Evolutionary conservation across 64 coral and sea anemone species (phyloP), one percentile per base, ranked within the genome.

Genomic region (Hydrozoanthus tunicans): DNA sequence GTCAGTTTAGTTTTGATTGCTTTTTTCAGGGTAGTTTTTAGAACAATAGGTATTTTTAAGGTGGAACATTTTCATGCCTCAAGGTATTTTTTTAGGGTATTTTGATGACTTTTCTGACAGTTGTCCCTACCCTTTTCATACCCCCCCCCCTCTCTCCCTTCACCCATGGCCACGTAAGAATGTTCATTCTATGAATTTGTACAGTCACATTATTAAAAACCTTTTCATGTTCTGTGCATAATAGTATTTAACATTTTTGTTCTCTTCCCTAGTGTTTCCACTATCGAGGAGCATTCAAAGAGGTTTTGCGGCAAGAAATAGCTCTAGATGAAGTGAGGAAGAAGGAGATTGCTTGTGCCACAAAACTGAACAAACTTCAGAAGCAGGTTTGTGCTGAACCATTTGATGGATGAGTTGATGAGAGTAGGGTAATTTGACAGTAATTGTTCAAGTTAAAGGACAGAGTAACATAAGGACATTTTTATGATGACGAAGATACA

Each of bases 281-380:
- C 43, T 94, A 94, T 8, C 86, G 92, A 70, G 67, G 58, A 61
- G 85, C 77, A 91, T 96, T 96, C 90, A 96, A 96, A 57, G 95
- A 93, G 27, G 62, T 96, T 14, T 81, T 96, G 23, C 82, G 82
- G 8, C 81, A 96, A 62, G 95, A 96, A 66, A 91, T 70, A 67
- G 89, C 64, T 56, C 57, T 96, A 13, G 89, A 96, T 96, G 95
- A 96, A 71, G 69, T 93, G 72, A 88, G 95, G 78, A 96, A 93
- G 56, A 86, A 72, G 11, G 92, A 96, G 70, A 78, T 91, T 3
- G 14, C 66, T 6, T 91, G 93, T 89, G 59, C 82, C 56, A 74
- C 95, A 91, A 96, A 53, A 79, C 62, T 96, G 58, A 93, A 91
- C 78, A 96, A 86, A 88, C 55, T 96, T 55, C 95, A 96, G 63